Percentiles rank a stretch among this genome's conserved stretches.
Evolutionary conservation across 2,797 vertebrate genomes (phyloP).

Genomic region (Epinephelus coioides): DNA sequence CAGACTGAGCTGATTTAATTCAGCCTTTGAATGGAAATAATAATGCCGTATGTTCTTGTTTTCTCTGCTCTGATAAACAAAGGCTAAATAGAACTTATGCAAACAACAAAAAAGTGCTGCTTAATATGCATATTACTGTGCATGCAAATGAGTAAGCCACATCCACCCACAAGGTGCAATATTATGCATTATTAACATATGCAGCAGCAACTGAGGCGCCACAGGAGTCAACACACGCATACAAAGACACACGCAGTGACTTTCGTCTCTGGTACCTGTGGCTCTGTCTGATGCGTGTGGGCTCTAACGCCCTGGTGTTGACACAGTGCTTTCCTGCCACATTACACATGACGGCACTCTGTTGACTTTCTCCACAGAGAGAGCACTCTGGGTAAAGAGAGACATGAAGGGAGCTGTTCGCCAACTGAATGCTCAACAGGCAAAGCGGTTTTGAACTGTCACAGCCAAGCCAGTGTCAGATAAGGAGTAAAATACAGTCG

Average conservation of each 20-base stretch:
- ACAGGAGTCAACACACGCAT: constrained; percentile 20
- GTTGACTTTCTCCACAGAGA: constrained; percentile 49
- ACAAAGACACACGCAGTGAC: constrained; percentile 5
- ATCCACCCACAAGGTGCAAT: constrained; percentile 65
- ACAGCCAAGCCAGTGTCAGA: not conserved
- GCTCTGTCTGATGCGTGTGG: constrained; percentile 39
- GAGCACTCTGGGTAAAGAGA: constrained; percentile 33
- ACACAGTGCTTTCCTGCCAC: constrained; percentile 58
- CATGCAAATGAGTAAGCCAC: constrained; percentile 62
- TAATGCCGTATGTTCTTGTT: constrained; percentile 36
- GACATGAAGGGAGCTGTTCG: constrained; percentile 49
- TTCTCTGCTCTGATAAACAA: constrained; percentile 47
- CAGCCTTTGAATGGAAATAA: constrained; percentile 45
- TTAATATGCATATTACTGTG: constrained; percentile 57
- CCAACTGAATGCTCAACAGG: constrained; percentile 18
- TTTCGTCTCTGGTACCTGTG: constrained; percentile 38
- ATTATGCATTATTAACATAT: constrained; percentile 69
- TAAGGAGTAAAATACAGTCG: constrained; percentile 6
- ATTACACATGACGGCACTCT: constrained; percentile 53
- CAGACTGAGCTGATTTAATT: constrained; percentile 47
- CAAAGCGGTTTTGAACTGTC: constrained; percentile 23
- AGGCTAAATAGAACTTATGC: constrained; percentile 50
- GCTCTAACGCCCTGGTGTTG: constrained; percentile 49
- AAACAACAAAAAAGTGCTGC: constrained; percentile 54
- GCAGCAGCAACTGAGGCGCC: constrained; percentile 44